These are phyloP conservation scores for Margarornis squamiger DNA, from an alignment of 2,797 vertebrate genomes.

Conservation along the genomic window DNA sequence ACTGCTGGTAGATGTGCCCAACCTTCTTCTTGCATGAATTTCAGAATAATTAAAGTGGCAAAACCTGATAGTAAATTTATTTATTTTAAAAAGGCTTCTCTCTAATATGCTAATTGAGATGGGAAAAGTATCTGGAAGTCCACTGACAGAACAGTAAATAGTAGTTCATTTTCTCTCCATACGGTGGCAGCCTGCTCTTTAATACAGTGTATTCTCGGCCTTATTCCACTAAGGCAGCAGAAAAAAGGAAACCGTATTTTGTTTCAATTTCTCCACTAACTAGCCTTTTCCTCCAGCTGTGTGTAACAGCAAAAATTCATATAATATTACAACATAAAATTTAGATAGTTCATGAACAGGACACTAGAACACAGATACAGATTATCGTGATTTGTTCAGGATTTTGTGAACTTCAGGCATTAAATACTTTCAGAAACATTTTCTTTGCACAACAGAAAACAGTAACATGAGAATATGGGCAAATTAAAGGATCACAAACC, in stretches of 20 bases:
- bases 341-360: neutral
- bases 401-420: neutral
- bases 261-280: neutral
- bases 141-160: neutral
- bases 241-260: neutral
- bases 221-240: neutral
- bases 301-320: neutral
- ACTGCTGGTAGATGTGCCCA: neutral
- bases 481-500: neutral
- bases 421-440: neutral
- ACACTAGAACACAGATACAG: neutral
- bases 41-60: neutral
- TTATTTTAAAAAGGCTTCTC: neutral
- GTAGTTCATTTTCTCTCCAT: slow-evolving; percentile 1
- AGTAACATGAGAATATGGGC: neutral
- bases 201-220: neutral
- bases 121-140: neutral
- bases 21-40: neutral
- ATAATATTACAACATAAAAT: neutral
- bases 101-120: neutral
- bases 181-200: slow-evolving; percentile 5
- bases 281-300: neutral
- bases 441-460: neutral
- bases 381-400: neutral
- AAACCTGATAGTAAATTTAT: neutral